Evolutionary conservation across 2,113 vertebrate species (phyloP).

Genomic region (Mustelus asterias): DNA sequence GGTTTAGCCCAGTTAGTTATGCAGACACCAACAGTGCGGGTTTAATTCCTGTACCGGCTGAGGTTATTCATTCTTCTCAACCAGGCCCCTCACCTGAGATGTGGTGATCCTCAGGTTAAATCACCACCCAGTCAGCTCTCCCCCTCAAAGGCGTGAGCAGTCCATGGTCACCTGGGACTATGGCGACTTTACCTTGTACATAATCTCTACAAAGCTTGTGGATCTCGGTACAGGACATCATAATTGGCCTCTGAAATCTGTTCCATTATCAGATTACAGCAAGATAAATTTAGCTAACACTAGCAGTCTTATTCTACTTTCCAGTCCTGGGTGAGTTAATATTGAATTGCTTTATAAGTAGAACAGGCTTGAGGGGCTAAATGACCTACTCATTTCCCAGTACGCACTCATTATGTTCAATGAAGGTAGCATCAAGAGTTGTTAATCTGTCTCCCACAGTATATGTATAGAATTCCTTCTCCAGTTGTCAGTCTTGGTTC

Average conservation of each 20-base stretch:
- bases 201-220: background rate
- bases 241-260: background rate
- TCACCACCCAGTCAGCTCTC: too few relatives aligned
- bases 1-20: too few relatives aligned
- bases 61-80: too few relatives aligned
- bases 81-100: too few relatives aligned
- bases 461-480: background rate
- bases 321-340: background rate
- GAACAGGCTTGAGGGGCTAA: background rate
- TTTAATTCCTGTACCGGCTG: too few relatives aligned
- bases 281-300: background rate
- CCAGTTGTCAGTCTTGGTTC: background rate
- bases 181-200: background rate
- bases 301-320: background rate
- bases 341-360: background rate
- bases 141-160: too few relatives aligned
- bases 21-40: too few relatives aligned
- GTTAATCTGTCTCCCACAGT: background rate
- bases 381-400: background rate
- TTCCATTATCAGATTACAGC: background rate
- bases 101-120: too few relatives aligned
- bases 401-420: background rate
- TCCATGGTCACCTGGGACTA: too few relatives aligned
- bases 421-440: background rate
- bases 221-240: background rate